Base-by-base conservation (phyloP, 2,888 invertebrate species). In the Drosophila putrida region DNA sequence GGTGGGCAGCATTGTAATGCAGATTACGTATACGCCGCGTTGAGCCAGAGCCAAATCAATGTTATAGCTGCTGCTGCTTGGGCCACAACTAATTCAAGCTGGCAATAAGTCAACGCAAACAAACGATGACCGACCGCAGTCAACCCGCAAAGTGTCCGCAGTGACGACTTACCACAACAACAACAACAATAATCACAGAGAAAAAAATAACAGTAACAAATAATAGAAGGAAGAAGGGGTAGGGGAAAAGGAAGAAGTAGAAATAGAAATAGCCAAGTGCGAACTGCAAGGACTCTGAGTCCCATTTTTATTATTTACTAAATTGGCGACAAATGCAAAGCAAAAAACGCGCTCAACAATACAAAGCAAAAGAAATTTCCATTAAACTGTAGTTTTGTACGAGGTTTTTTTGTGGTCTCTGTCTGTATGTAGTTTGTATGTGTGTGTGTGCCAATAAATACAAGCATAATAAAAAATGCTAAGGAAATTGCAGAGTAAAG, bases 291-390 rank as follows among this genome's bases (percentile, higher is more conserved):
- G 81, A 80, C 74, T 79, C 74, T 79, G 84, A 77, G 80, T 78
- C 63, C 80, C 69, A 71, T 78, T 80, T 46, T 80, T 82, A 78
- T 90, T 89, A 78, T 82, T 90, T 85, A 83, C 78, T 83, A 85
- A 88, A 91, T 91, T 90, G 91, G 80, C 83, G 88, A 84, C 89
- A 81, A 87, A 85, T 83, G 89, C 77, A 87, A 79, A 85, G 80
- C 55, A 39, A 75, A 66, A 66, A 46, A 38, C 49, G 9, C 60
- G 8, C 38, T 25, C 8, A 38, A 71, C 44, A 86, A 84, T 79
- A 78, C 66, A 62, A 69, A 70, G 69, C n/a, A 20, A 59, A 69
- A 64, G 44, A 71, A 75, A 71, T 73, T 66, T 66, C 85, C 68
- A 89, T 88, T 90, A 71, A 88, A 88, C 80, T 84, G 72, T 68